Base-by-base conservation (phyloP, 2,888 invertebrate species). In the Athetis lepigone region DNA sequence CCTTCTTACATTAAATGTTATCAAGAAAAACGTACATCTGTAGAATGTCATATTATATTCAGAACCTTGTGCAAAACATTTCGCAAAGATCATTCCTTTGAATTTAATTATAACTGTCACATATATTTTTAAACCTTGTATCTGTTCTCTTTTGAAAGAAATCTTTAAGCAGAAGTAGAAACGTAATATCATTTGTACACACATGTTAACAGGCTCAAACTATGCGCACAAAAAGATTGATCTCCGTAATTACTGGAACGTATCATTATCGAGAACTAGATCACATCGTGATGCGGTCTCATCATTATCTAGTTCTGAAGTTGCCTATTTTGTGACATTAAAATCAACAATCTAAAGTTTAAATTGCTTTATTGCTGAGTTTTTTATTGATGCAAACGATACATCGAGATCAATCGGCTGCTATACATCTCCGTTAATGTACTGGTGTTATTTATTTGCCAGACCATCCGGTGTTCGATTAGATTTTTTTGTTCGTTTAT, bases 401-500 rank as follows among this genome's bases (percentile, higher is more conserved):
- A 50, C 56, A 42, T 65, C 42, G 60, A 81, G 81, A 62, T 81
- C 74, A 65, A 70, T 80, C 68, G 66, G 25, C 60, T 69, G 62
- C 45, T 56, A 57, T 77, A 75, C 70, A 72, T 65, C 64, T 59
- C 61, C 75, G 61, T 77, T 80, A 70, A 78, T 75, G 68, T 80
- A 61, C 76, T 73, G 45, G 51, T 39, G 63, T 76, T 80, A 70
- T 79, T 80, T 80, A 78, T 78, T 78, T 72, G 60, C 70, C 75
- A 71, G 80, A 73, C 67, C 73, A 73, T 83, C 79, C 79, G 75
- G 77, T 78, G 68, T 75, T 72, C 68, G 63, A 76, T 76, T 75
- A 54, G 60, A n/a, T 70, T 83, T 83, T 74, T 85, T 81, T 76
- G 66, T 71, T 77, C 62, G 65, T 75, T 83, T 81, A 80, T 76